phyloP scores from a whole-genome alignment of 2,797 vertebrate genomes.

The Pantherophis alleghaniensis region DNA sequence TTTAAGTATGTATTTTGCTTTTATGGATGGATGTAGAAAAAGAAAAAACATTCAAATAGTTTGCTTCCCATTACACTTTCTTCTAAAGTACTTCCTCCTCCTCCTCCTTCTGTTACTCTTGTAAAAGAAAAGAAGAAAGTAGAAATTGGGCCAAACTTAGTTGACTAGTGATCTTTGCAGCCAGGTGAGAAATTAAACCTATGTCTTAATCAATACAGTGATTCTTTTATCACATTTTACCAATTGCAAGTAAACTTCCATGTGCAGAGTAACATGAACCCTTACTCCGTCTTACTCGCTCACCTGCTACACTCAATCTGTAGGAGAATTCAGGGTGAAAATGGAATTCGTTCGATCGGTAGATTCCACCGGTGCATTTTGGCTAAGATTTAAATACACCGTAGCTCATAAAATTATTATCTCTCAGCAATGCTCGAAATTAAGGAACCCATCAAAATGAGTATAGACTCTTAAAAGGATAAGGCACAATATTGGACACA shows the following conservation, averaged over 20 bases:
- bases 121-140: neutral
- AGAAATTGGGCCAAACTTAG: neutral
- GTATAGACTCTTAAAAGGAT: slow-evolving; percentile 45
- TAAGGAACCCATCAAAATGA: slow-evolving; percentile 55
- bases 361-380: neutral
- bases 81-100: neutral
- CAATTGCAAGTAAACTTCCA: neutral
- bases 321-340: neutral
- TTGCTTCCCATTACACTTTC: neutral
- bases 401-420: slow-evolving; percentile 65
- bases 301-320: neutral
- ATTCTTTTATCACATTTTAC: neutral
- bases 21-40: neutral
- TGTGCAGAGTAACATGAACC: neutral
- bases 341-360: neutral
- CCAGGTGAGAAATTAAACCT: neutral
- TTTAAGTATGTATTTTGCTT: neutral
- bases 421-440: slow-evolving; percentile 65
- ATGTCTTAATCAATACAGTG: neutral
- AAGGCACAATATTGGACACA: slow-evolving; percentile 38
- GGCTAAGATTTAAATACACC: slow-evolving; percentile 70
- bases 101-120: neutral
- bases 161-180: neutral
- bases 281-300: neutral
- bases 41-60: neutral